Evolutionary conservation across 2,797 vertebrate species (phyloP).

Genomic region (Sebastes melanostomus): DNA sequence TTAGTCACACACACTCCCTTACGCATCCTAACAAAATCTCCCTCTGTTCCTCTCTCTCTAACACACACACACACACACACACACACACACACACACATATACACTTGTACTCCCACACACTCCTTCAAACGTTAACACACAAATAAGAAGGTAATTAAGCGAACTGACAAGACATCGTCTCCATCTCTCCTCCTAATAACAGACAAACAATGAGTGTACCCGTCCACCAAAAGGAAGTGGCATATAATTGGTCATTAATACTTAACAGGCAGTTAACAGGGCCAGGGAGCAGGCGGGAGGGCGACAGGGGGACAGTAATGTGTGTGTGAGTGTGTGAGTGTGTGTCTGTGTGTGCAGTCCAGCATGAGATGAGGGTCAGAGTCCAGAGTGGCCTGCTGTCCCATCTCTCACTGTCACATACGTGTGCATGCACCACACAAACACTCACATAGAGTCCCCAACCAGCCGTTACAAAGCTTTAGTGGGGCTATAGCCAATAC

Average conservation of each 20-base stretch:
- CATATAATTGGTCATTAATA: conserved; percentile 75
- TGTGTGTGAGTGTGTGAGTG: conserved; percentile 13
- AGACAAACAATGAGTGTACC: conserved; percentile 53
- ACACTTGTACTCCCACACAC: neutral
- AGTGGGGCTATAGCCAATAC: conserved; percentile 46
- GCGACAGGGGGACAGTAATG: conserved; percentile 15
- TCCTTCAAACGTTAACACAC: conserved; percentile 16
- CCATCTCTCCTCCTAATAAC: conserved; percentile 18
- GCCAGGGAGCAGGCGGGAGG: conserved; percentile 16
- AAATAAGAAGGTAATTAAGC: conserved; percentile 46
- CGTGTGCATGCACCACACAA: neutral
- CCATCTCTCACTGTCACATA: conserved; percentile 41
- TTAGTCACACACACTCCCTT: conserved; percentile 38
- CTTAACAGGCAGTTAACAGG: conserved; percentile 66
- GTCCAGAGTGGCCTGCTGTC: conserved; percentile 35
- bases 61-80: conserved; percentile 7
- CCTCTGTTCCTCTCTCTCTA: neutral
- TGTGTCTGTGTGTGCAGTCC: conserved; percentile 34
- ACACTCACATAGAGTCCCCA: conserved; percentile 34
- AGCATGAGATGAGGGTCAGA: conserved; percentile 58
- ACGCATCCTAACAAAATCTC: conserved; percentile 20
- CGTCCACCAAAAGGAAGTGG: conserved; percentile 49
- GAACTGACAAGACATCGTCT: conserved; percentile 35
- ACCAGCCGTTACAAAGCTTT: conserved; percentile 60
- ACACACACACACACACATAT: neutral